These are phyloP conservation scores for Amphiprion percula DNA, from an alignment of 2,113 vertebrate species.

Conservation along the genomic window DNA sequence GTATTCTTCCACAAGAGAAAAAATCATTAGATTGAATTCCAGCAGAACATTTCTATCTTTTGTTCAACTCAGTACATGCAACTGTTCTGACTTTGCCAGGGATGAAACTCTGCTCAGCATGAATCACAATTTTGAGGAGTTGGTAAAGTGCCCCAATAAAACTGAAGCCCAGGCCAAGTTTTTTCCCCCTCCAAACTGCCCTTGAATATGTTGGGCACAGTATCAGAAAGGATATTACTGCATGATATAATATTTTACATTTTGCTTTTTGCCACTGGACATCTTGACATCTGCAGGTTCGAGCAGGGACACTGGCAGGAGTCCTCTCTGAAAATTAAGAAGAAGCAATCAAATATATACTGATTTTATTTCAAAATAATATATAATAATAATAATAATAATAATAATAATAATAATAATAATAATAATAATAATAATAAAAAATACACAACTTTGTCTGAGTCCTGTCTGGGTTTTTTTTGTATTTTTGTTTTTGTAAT, in stretches of 20 bases:
- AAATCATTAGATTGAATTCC: not conserved
- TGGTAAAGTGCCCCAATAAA: not conserved
- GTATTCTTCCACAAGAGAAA: not conserved
- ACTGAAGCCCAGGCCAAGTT: not conserved
- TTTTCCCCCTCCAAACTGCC: not conserved
- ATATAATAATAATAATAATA: too few species aligned
- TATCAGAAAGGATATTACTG: not conserved
- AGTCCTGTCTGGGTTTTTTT: too few species aligned
- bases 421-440: too few species aligned
- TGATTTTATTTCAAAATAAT: too few species aligned
- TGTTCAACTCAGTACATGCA: not conserved
- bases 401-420: too few species aligned
- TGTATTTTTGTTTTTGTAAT: too few species aligned
- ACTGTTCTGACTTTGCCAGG: not conserved
- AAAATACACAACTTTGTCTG: too few species aligned
- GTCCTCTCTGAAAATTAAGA: constrained; percentile 84
- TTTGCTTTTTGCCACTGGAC: constrained; percentile 73
- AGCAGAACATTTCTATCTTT: not conserved
- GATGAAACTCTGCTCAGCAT: not conserved
- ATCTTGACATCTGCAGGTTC: constrained; percentile 78
- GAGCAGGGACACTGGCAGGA: constrained; percentile 84
- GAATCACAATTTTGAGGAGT: constrained; percentile 2
- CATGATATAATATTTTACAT: constrained; percentile 64
- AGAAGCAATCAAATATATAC: not conserved
- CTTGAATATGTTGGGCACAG: not conserved